Evolutionary conservation across 2,888 invertebrate genomes (phyloP), one percentile per base, ranked within the genome.

Genomic region (Arctia plantaginis): DNA sequence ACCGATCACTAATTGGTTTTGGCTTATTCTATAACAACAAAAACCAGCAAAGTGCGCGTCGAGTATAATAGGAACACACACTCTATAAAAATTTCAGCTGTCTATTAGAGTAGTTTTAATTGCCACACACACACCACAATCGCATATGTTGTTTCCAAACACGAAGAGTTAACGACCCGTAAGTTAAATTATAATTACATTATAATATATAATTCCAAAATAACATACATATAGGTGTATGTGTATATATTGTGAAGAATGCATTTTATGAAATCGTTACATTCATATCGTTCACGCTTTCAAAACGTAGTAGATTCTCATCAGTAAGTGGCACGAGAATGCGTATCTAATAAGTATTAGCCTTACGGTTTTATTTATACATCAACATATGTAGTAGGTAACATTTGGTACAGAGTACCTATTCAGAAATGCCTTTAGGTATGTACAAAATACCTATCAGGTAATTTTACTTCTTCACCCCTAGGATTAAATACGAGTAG

Each of bases 301-400:
- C 73, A 69, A 62, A 69, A 59, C 72, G 55, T 72, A 51, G 35
- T 12, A 64, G 73, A 73, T 73, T 47, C 68, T 73, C 67, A 69
- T 73, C 72, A 64, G 68, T 64, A 59, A 71, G 68, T 74, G n/a
- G 70, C 65, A 79, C 73, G 75, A 74, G 82, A 77, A 82, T 76
- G 76, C 74, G 74, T 82, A 73, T 73, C 78, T 47, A 66, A 80
- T 65, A 69, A 70, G 35, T 78, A 73, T 82, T 83, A 70, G 77
- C 74, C 72, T 69, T 69, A 27, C 55, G 69, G 35, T 59, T 23
- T 69, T 69, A 39, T 55, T 8, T 69, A 47, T 59, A 64, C 69
- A 39, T 51, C 33, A 44, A 41, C 20, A n/a, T 67, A 44, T 59
- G 27, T 44, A 44, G 44, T 51, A 23, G 10, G 51, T 27, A 44